These are phyloP conservation scores for Sporophila hypoxantha DNA, from an alignment of 2,113 vertebrate species.

Conservation along the genomic window DNA sequence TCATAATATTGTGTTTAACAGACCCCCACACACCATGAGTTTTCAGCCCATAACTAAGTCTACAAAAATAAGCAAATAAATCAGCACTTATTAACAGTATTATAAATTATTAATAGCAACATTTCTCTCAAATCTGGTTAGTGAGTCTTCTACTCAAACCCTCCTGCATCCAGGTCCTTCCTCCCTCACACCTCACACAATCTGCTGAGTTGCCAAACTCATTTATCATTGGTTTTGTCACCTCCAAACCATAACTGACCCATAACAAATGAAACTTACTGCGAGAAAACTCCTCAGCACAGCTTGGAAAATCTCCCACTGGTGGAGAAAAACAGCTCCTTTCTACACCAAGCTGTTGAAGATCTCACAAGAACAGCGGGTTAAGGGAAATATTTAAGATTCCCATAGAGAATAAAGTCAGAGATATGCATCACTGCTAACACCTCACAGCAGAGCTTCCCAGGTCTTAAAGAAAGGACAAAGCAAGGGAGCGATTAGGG, in stretches of 20 bases:
- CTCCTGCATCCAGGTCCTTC: neutral
- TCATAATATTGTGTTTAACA: rapidly evolving
- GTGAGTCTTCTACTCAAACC: neutral
- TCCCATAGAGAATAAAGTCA: neutral
- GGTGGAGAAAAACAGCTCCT: neutral
- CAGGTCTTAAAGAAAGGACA: neutral
- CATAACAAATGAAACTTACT: neutral
- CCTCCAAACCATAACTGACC: neutral
- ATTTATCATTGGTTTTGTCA: neutral
- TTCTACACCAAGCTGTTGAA: neutral
- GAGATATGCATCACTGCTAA: neutral
- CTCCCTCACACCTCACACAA: neutral
- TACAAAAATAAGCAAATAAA: neutral
- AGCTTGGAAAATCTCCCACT: neutral
- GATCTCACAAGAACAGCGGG: neutral
- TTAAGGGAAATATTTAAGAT: neutral
- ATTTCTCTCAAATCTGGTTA: neutral
- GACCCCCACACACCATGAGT: rapidly evolving
- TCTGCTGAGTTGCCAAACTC: neutral
- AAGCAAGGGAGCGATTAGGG: neutral
- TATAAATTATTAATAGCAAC: neutral
- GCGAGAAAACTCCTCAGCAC: neutral
- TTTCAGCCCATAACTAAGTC: neutral
- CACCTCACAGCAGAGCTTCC: neutral
- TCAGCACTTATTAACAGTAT: neutral